A percentile compares a stretch with the other conserved stretches of the same genome.
Conservation (phyloP, 2,113 vertebrate genomes). For the Perca fluviatilis region DNA sequence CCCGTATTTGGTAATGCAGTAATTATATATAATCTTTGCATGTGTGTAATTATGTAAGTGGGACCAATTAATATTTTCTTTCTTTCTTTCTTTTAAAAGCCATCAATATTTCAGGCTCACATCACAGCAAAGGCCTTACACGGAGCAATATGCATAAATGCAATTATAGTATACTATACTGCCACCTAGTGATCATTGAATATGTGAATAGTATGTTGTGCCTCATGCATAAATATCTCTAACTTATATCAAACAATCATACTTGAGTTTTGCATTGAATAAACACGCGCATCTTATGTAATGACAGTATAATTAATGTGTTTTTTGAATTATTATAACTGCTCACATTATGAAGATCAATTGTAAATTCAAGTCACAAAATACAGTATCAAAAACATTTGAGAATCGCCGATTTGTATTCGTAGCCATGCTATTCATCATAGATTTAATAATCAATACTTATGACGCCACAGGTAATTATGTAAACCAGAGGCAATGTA, state of each 20-base stretch:
- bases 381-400: slow-evolving; percentile 13
- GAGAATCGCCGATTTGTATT: background rate
- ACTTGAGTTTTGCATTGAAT: background rate
- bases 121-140: slow-evolving; percentile 30
- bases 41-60: background rate
- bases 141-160: slow-evolving; percentile 69
- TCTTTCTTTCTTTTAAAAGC: no score
- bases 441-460: slow-evolving; percentile 59
- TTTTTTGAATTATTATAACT: background rate
- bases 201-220: slow-evolving; percentile 28
- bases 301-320: background rate
- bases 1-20: background rate
- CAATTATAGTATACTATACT: slow-evolving; percentile 83
- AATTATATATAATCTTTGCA: background rate
- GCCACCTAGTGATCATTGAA: slow-evolving; percentile 91
- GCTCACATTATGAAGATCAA: background rate
- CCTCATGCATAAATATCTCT: slow-evolving; percentile 20
- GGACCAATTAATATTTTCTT: background rate
- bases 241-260: background rate
- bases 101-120: slow-evolving; percentile 34
- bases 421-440: slow-evolving; percentile 29
- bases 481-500: slow-evolving; percentile 48
- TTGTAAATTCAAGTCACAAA: background rate
- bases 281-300: background rate
- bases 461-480: slow-evolving; percentile 48